Base-by-base conservation (phyloP, 2,888 invertebrate species). In the Oscheius myriophilus region DNA sequence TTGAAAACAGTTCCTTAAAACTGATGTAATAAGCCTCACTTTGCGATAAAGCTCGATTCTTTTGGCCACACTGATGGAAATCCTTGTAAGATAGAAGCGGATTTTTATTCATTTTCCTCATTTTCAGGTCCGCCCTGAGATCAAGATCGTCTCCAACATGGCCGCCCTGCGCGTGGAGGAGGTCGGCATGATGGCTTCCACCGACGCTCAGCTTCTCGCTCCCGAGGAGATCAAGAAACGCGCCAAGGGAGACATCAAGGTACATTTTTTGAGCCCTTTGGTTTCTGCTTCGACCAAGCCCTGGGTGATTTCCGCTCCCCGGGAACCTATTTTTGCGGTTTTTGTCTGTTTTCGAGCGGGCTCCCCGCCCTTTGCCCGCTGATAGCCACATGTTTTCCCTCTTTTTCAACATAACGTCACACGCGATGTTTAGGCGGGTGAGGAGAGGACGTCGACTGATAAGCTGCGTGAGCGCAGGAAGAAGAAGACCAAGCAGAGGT, bases 91-190 rank as follows among this genome's bases (percentile, higher is more conserved):
- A 6, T 6, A 33, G 9, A 6, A 33, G 9, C 9, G 3, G 33
- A 33, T 33, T 33, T 3, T 6, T 9, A 33, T 6, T 33, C 2
- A 18, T 21, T 49, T 6, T 49, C 12, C 21, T 49, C 18, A 39
- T 12, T 45, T 57, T 65, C 33, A 65, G 69, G 55, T 62, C n/a
- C 91, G 91, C 70, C 92, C 95, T 0, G 96, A 97, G 84, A 89
- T 95, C 1, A 93, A 92, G 88, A 92, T 98, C 70, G 90, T 97
- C 6, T 92, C 91, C 70, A 96, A 98, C 87, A 90, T 93, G 73
- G 93, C 96, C 1, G 93, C 95, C 0, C 91, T 97, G 59, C 91
- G 90, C 41, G 93, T 96, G 91, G 98, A 98, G 88, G 97, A 98
- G 88, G 95, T 96, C 9, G 94, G 95, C 0, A 96, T 96, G 0